Conservation (phyloP, 1,140 invertebrate species). For the Glomeris maerens region DNA sequence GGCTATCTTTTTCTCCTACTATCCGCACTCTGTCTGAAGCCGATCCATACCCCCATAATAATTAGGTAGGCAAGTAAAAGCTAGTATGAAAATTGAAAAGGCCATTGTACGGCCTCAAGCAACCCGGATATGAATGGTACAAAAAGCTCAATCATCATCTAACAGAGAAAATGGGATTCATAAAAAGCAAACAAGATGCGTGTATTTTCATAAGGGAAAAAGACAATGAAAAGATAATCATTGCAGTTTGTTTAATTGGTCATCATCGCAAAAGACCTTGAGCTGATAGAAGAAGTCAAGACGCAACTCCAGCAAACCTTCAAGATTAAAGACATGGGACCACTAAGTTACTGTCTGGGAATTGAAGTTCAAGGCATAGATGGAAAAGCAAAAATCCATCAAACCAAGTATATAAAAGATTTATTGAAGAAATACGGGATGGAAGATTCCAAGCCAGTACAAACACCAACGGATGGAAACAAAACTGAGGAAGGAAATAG, state of each 20-base stretch:
- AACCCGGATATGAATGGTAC: slow-evolving; percentile 27
- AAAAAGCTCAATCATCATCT: no score
- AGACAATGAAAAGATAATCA: not conserved
- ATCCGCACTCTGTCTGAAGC: no score
- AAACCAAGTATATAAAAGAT: not conserved
- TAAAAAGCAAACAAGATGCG: not conserved
- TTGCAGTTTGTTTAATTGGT: not conserved
- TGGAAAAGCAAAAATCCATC: not conserved
- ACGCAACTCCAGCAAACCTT: not conserved
- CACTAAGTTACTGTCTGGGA: not conserved
- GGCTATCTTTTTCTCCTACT: no score
- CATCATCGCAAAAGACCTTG: not conserved
- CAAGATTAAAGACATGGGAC: not conserved
- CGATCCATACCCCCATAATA: no score
- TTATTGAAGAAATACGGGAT: not conserved
- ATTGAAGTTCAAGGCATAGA: not conserved
- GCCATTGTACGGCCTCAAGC: slow-evolving; percentile 25
- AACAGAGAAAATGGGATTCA: no score
- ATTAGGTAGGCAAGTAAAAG: not conserved
- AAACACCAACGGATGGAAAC: not conserved
- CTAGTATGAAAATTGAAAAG: slow-evolving; percentile 22
- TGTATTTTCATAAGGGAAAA: not conserved
- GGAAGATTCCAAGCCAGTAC: not conserved
- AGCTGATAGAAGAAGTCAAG: not conserved
- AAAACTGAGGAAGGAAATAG: not conserved